Evolutionary conservation across 2,797 vertebrate genomes (phyloP).

Genomic region (Oreochromis grahami): DNA sequence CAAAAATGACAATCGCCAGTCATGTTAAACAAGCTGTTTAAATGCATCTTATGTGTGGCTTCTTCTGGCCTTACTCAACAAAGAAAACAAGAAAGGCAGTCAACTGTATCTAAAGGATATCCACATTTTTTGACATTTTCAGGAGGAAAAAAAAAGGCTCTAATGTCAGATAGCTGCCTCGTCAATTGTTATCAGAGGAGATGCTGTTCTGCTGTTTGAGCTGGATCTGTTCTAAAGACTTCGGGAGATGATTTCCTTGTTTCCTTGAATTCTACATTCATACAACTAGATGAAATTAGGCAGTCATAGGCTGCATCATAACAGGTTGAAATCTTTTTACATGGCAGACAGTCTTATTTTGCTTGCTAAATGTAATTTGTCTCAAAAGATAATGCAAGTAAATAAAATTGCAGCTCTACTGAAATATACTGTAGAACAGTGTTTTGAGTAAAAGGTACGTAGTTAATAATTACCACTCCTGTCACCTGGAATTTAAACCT

Average conservation of each 20-base stretch:
- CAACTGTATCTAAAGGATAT: background rate
- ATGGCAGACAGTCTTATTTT: background rate
- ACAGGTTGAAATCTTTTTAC: background rate
- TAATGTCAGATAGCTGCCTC: background rate
- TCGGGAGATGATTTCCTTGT: rapidly evolving
- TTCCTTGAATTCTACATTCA: background rate
- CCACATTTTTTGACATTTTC: background rate
- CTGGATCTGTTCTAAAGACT: background rate
- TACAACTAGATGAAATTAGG: background rate
- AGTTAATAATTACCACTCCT: background rate
- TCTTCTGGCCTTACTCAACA: rapidly evolving
- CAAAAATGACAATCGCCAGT: rapidly evolving
- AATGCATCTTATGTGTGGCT: background rate
- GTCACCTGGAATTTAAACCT: background rate
- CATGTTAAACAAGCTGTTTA: background rate
- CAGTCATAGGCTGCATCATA: background rate
- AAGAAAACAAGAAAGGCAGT: background rate
- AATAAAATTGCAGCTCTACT: background rate
- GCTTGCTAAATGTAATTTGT: background rate
- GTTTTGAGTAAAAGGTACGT: background rate
- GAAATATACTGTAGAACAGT: background rate
- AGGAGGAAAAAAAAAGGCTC: rapidly evolving
- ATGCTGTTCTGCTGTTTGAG: background rate
- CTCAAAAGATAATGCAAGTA: background rate
- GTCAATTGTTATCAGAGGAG: background rate